Conservation (phyloP, 2,113 vertebrate genomes). For the Percina caprodes region DNA sequence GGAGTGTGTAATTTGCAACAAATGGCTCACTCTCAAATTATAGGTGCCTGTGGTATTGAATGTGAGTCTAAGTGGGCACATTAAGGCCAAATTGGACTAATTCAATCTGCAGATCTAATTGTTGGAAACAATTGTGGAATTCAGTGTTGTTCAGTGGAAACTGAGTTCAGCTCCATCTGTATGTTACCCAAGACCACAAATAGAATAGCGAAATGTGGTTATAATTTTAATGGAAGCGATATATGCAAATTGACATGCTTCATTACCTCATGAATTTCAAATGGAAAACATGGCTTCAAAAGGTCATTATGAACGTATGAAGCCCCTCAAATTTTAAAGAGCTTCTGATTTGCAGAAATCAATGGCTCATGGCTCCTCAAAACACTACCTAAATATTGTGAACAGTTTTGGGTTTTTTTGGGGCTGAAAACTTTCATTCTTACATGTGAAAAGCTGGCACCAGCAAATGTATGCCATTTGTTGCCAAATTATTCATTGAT, state of each 20-base stretch:
- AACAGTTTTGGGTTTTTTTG: too few species aligned
- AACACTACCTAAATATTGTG: background rate
- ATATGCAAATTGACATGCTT: background rate
- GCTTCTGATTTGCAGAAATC: conserved; percentile 1
- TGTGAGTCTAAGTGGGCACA: conserved; percentile 65
- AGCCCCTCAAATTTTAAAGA: too few species aligned
- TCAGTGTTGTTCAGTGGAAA: conserved; percentile 23
- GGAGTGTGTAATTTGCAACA: conserved; percentile 66
- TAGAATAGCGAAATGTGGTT: background rate
- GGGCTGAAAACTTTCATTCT: too few species aligned
- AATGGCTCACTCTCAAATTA: conserved; percentile 68
- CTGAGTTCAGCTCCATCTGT: background rate
- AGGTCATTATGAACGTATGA: background rate
- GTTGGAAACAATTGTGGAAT: conserved; percentile 48
- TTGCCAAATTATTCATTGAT: too few species aligned
- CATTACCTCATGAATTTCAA: background rate
- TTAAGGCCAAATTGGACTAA: conserved; percentile 76
- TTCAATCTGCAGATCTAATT: conserved; percentile 75
- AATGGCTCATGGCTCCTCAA: background rate
- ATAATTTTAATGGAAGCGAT: too few species aligned
- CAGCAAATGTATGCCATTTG: too few species aligned
- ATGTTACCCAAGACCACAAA: background rate
- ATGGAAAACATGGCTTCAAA: background rate
- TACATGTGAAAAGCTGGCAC: too few species aligned
- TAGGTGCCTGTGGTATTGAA: conserved; percentile 68